These are phyloP conservation scores for Tympanoctomys barrerae DNA, from an alignment of 2,797 vertebrate species.

Conservation along the genomic window DNA sequence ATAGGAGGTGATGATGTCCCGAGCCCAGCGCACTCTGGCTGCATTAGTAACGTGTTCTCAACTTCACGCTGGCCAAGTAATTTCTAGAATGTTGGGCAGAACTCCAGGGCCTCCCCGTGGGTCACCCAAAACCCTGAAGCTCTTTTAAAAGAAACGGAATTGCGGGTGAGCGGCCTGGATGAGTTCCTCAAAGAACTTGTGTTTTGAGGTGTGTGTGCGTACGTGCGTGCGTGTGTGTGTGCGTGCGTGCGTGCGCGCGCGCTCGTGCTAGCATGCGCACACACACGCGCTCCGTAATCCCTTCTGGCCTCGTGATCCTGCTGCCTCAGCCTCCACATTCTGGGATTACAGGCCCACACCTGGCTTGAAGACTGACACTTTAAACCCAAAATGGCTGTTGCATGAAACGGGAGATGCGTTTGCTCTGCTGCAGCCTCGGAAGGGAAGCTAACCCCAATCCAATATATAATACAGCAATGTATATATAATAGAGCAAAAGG, in stretches of 20 bases:
- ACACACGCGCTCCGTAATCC: not conserved
- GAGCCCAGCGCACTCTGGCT: not conserved
- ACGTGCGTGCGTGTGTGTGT: no score
- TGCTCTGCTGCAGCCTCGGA: slow-evolving; percentile 3
- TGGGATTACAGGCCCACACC: not conserved
- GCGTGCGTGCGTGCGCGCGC: not conserved
- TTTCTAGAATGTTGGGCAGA: not conserved
- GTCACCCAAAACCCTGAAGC: not conserved
- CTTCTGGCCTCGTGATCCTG: not conserved
- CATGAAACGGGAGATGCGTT: not conserved
- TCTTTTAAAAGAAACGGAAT: slow-evolving; percentile 25
- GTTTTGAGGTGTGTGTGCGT: not conserved
- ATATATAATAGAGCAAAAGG: slow-evolving; percentile 6
- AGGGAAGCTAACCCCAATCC: slow-evolving; percentile 27
- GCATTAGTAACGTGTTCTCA: not conserved
- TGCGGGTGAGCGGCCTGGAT: not conserved
- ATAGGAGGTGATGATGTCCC: not conserved
- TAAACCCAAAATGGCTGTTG: slow-evolving; percentile 16
- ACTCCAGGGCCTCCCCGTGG: slow-evolving; percentile 11
- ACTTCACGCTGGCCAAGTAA: slow-evolving; percentile 22
- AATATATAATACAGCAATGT: no score
- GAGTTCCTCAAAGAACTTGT: not conserved
- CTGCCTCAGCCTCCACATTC: not conserved
- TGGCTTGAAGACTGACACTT: not conserved
- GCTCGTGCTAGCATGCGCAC: no score